These are phyloP conservation scores for Procambarus virginalis DNA, from an alignment of 1,140 invertebrate species.

Conservation along the genomic window DNA sequence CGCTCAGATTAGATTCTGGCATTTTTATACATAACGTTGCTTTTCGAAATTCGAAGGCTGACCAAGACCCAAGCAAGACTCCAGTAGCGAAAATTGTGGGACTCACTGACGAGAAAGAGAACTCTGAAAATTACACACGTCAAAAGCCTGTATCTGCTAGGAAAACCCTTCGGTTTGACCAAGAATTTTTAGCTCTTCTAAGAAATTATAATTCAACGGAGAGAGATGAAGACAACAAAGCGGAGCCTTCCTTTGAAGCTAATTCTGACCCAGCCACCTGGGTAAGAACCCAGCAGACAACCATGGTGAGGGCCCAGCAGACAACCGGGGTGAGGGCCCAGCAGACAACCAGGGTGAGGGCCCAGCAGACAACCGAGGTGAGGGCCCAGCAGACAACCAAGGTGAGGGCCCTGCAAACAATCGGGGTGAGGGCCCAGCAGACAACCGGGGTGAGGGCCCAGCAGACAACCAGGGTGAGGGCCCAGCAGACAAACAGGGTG, in stretches of 20 bases:
- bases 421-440: no score
- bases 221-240: neutral
- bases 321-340: no score
- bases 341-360: no score
- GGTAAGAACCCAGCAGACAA: no score
- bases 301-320: no score
- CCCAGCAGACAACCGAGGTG: no score
- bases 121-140: neutral
- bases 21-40: neutral
- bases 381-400: no score
- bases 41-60: neutral
- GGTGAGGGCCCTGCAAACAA: no score
- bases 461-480: no score
- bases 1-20: slow-evolving; percentile 1
- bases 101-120: slow-evolving; percentile 22
- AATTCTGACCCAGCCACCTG: slow-evolving; percentile 15
- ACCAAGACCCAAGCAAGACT: slow-evolving; percentile 18
- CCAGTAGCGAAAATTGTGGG: slow-evolving; percentile 34
- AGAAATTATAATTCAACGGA: slow-evolving; percentile 8
- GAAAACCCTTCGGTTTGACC: slow-evolving; percentile 35
- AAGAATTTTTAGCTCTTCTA: slow-evolving; percentile 49
- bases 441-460: no score
- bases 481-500: no score
- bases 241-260: neutral
- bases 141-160: slow-evolving; percentile 13